Evolutionary conservation across 2,888 invertebrate species (phyloP).

Genomic region (Exephanes ischioxanthus): DNA sequence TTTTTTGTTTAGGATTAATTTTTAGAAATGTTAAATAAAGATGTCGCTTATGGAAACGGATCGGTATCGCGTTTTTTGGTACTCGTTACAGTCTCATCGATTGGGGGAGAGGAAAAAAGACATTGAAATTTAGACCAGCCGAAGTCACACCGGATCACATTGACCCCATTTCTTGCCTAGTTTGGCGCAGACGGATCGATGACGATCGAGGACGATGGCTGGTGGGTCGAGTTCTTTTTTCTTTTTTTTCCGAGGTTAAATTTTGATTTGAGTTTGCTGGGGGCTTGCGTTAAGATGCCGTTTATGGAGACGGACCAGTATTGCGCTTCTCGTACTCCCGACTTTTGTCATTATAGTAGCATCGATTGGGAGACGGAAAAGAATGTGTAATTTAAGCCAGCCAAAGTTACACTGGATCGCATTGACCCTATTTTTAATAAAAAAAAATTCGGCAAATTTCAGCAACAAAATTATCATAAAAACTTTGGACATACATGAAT

Average conservation of each 20-base stretch:
- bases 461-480: too few relatives aligned
- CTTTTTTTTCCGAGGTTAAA: too few relatives aligned
- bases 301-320: neutral
- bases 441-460: too few relatives aligned
- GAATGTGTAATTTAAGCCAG: neutral
- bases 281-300: too few relatives aligned
- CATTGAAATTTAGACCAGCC: neutral
- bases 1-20: neutral
- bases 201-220: slow-evolving; percentile 12
- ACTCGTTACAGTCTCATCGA: neutral
- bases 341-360: neutral
- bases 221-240: neutral
- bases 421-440: too few relatives aligned
- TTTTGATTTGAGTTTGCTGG: too few relatives aligned
- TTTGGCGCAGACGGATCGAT: slow-evolving; percentile 33
- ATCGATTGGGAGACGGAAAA: neutral
- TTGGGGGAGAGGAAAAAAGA: neutral
- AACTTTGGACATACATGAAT: too few relatives aligned
- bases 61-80: neutral
- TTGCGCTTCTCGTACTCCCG: neutral
- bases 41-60: neutral
- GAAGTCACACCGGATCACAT: neutral
- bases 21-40: too few relatives aligned
- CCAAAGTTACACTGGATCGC: neutral
- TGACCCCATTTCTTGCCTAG: neutral